Evolutionary conservation across 2,113 vertebrate species (phyloP).

Genomic region (Scatophagus argus): DNA sequence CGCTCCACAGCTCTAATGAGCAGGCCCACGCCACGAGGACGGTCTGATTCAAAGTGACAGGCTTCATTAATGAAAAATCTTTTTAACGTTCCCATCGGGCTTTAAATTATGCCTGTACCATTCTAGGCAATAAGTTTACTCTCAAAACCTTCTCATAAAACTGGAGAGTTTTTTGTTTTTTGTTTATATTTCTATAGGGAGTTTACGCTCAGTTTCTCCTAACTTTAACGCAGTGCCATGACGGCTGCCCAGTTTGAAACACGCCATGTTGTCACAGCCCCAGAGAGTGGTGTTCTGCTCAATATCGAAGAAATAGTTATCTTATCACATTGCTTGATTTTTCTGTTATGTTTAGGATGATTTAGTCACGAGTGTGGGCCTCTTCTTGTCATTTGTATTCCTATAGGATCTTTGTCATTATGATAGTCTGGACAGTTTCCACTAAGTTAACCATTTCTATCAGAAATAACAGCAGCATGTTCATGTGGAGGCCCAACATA

Average conservation of each 20-base stretch:
- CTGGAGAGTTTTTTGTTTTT: not conserved
- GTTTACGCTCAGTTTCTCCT: not conserved
- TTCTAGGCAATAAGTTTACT: not conserved
- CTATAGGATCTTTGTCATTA: not conserved
- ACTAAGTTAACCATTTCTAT: not conserved
- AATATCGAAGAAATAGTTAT: not conserved
- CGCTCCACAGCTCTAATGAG: not conserved
- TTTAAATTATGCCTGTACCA: not conserved
- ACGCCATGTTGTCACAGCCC: not conserved
- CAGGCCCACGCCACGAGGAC: no score
- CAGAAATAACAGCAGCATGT: slow-evolving; percentile 6
- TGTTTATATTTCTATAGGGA: not conserved
- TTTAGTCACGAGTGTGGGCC: not conserved
- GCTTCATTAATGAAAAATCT: slow-evolving; percentile 30
- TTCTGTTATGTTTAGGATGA: not conserved
- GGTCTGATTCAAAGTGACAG: slow-evolving; percentile 47
- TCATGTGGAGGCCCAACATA: slow-evolving; percentile 14
- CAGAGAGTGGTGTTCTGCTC: not conserved
- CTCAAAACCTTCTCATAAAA: not conserved
- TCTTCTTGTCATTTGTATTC: not conserved
- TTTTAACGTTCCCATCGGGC: slow-evolving; percentile 27
- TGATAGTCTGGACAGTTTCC: not conserved
- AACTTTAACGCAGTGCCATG: not conserved
- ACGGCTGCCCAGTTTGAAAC: not conserved
- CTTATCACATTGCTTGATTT: not conserved